Percentiles rank a stretch among this genome's conserved stretches.
phyloP scores from a whole-genome alignment of 2,888 invertebrate genomes.

The Lepidocyrtoides sp. region DNA sequence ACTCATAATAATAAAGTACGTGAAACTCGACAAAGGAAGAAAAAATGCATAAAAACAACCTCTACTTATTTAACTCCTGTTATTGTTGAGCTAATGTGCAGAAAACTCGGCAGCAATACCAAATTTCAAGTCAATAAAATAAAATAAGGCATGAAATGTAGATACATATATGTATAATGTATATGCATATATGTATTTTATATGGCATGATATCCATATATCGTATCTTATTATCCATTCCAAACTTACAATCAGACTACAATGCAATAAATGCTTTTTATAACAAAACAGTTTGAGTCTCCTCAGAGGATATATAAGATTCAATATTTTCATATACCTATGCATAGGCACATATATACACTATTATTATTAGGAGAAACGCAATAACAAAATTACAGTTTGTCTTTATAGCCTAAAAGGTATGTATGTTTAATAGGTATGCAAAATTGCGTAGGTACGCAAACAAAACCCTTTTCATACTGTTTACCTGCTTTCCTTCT shows the following conservation, averaged over 20 bases:
- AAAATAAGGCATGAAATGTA: constrained; percentile 11
- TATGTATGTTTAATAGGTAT: too few species aligned
- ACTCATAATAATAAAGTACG: background rate
- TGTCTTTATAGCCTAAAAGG: too few species aligned
- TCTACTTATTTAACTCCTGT: constrained; percentile 13
- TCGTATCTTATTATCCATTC: too few species aligned
- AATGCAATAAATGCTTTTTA: background rate
- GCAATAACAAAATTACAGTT: too few species aligned
- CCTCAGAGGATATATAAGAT: too few species aligned
- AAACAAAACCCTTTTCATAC: constrained; percentile 19
- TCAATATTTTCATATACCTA: too few species aligned
- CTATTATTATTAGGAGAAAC: too few species aligned
- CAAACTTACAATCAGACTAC: background rate
- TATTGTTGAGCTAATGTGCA: constrained; percentile 53
- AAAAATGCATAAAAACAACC: constrained; percentile 32
- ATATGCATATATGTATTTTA: background rate
- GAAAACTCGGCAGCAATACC: constrained; percentile 43
- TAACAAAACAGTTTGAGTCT: background rate
- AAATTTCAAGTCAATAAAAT: constrained; percentile 28
- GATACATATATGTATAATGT: too few species aligned
- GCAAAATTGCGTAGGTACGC: constrained; percentile 43
- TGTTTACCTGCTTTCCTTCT: constrained; percentile 7
- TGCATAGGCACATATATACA: background rate
- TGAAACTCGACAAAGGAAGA: constrained; percentile 52
- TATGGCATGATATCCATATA: too few species aligned